These are phyloP conservation scores for Dromius quadrimaculatus DNA, from an alignment of 2,888 invertebrate species.

Conservation along the genomic window DNA sequence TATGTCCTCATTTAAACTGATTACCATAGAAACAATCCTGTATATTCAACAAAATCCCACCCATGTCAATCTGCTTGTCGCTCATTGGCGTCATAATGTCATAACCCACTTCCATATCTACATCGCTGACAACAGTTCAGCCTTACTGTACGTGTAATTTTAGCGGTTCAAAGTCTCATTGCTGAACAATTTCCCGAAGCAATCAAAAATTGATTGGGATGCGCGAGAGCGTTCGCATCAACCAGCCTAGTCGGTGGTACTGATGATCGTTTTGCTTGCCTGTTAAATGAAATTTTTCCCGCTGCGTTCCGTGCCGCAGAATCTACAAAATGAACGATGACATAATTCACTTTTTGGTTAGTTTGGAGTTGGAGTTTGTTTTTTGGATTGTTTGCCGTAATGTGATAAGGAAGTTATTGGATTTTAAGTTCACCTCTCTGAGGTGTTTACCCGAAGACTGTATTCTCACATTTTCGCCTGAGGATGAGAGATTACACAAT, in stretches of 20 bases:
- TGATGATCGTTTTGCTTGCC: conserved; percentile 25
- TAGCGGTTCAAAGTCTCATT: conserved; percentile 43
- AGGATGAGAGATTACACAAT: too few species aligned
- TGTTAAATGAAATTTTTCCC: conserved; percentile 28
- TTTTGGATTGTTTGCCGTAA: conserved; percentile 22
- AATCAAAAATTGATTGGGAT: conserved; percentile 51
- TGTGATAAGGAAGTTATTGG: conserved; percentile 8
- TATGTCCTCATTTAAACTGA: too few species aligned
- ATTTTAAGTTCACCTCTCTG: not conserved
- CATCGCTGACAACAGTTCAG: conserved; percentile 2
- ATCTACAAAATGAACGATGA: conserved; percentile 24
- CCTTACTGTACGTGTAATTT: conserved; percentile 42
- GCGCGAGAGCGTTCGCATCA: conserved; percentile 6
- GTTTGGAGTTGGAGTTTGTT: conserved; percentile 32
- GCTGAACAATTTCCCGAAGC: conserved; percentile 48
- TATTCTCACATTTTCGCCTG: too few species aligned
- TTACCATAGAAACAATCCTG: too few species aligned
- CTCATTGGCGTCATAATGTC: too few species aligned
- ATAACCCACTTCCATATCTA: conserved; percentile 6
- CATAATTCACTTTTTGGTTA: conserved; percentile 18
- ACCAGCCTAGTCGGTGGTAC: not conserved
- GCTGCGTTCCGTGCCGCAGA: not conserved
- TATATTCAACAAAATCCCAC: too few species aligned
- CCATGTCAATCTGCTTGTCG: too few species aligned
- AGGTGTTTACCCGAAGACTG: too few species aligned